phyloP scores from a whole-genome alignment of 2,113 vertebrate genomes.

The Scytalopus superciliaris region DNA sequence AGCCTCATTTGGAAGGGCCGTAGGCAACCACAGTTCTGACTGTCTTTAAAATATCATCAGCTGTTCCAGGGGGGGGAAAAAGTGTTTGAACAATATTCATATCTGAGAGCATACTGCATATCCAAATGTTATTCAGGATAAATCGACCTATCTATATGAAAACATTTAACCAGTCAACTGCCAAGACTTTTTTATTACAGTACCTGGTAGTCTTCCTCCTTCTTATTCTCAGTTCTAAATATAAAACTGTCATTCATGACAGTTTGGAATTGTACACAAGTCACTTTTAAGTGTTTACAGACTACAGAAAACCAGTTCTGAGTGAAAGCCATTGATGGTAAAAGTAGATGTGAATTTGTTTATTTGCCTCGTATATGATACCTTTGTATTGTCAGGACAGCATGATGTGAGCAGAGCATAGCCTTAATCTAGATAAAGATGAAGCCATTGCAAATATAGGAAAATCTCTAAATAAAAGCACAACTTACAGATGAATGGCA shows the following conservation, averaged over 20 bases:
- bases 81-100: background rate
- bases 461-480: background rate
- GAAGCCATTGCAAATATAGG: background rate
- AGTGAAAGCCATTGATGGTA: background rate
- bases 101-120: background rate
- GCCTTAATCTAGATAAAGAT: background rate
- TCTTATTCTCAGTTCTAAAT: background rate
- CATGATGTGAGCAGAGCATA: background rate
- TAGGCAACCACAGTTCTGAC: background rate
- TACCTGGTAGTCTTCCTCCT: background rate
- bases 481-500: background rate
- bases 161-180: background rate
- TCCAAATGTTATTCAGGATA: background rate
- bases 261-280: background rate
- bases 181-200: background rate
- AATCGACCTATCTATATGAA: background rate
- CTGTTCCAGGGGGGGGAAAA: background rate
- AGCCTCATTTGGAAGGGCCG: background rate
- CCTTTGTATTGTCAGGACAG: background rate
- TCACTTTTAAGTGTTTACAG: background rate
- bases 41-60: conserved; percentile 6
- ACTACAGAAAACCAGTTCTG: background rate
- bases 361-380: background rate
- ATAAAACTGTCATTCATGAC: background rate
- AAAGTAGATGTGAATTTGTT: background rate